A percentile compares a stretch with the other conserved stretches of the same genome.
Conservation (phyloP, 35 echinoderm and acorn worm species). For the Holothuria glaberrima region DNA sequence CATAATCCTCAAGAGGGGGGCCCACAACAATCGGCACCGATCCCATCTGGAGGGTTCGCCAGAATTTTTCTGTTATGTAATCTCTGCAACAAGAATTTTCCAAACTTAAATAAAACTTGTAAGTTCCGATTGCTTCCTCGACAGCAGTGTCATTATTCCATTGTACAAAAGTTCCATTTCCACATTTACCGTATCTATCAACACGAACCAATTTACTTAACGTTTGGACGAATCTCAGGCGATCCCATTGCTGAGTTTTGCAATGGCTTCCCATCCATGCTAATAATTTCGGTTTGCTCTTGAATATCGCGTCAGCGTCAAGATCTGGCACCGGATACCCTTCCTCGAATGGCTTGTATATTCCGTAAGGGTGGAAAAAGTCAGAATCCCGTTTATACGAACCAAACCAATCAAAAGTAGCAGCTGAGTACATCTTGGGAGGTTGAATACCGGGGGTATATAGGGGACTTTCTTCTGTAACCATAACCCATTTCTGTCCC, state of each 20-base stretch:
- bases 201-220: neutral
- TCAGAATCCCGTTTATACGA: constrained; percentile 27
- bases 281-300: neutral
- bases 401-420: constrained; percentile 44
- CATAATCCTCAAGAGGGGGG: constrained; percentile 25
- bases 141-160: constrained; percentile 22
- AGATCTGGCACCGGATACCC: neutral
- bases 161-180: neutral
- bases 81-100: constrained; percentile 48
- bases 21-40: constrained; percentile 31
- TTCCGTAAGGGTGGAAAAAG: constrained; percentile 37
- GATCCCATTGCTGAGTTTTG: constrained; percentile 37
- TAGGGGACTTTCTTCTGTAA: constrained; percentile 37
- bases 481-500: constrained; percentile 49
- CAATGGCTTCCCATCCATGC: constrained; percentile 49
- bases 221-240: neutral
- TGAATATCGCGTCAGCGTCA: neutral
- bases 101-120: constrained; percentile 45
- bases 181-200: constrained; percentile 35
- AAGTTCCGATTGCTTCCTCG: neutral
- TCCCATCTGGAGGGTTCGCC: constrained; percentile 30
- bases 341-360: constrained; percentile 14
- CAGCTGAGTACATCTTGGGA: neutral
- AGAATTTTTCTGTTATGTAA: constrained; percentile 56
- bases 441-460: constrained; percentile 29